Evolutionary conservation across 2,113 vertebrate genomes (phyloP).

Genomic region (Bagarius yarrelli): DNA sequence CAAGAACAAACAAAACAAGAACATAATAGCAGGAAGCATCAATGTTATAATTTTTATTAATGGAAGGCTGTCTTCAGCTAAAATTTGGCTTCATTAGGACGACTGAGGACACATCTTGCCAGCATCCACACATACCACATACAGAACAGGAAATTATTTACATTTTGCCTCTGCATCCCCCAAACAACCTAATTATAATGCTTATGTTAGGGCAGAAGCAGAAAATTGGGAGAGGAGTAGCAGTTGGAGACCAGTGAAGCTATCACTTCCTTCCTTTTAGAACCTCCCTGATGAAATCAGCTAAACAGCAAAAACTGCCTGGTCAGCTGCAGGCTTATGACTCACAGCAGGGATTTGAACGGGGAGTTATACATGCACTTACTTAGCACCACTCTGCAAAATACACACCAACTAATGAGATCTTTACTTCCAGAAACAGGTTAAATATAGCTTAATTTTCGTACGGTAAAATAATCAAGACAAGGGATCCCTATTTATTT

Average conservation of each 20-base stretch:
- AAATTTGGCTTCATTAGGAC: conserved; percentile 72
- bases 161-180: conserved; percentile 58
- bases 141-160: conserved; percentile 66
- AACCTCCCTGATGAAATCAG: conserved; percentile 46
- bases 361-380: conserved; percentile 26
- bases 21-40: conserved; percentile 56
- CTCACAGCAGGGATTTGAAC: conserved; percentile 6
- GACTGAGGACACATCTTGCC: conserved; percentile 58
- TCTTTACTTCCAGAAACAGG: conserved; percentile 34
- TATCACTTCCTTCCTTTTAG: conserved; percentile 41
- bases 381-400: conserved; percentile 44
- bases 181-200: conserved; percentile 68
- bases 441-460: background rate
- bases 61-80: conserved; percentile 70
- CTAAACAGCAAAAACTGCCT: conserved; percentile 20
- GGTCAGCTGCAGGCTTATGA: conserved; percentile 36
- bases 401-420: conserved; percentile 46
- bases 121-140: conserved; percentile 56
- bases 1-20: conserved; percentile 55
- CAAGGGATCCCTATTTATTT: background rate
- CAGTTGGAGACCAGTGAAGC: conserved; percentile 60
- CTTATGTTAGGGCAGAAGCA: conserved; percentile 71
- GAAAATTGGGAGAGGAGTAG: conserved; percentile 68
- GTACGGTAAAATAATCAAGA: background rate
- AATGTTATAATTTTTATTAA: conserved; percentile 73